Evolutionary conservation across 2,113 vertebrate species (phyloP), one percentile per base, ranked within the genome.

Genomic region (Gallinago undulata): DNA sequence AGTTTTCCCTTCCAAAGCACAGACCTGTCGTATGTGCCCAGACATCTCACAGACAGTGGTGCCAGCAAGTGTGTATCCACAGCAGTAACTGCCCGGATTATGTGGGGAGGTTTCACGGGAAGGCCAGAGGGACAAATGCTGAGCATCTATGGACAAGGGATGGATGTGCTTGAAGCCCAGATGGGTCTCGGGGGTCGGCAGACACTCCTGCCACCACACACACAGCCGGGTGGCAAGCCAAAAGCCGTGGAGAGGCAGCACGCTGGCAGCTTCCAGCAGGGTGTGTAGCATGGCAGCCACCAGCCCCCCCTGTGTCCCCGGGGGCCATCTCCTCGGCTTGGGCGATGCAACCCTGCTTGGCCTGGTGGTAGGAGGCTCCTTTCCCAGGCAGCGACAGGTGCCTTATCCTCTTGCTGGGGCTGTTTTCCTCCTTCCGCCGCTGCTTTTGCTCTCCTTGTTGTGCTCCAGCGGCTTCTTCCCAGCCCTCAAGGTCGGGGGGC

Each of bases 331-430:
- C 30, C 16, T 47, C 2, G 25, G 33, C 23, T 22, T 19, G 37
- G 22, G n/a, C 5, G 9, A 28, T 68, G 51, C 33, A 13, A 1
- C 33, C 14, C n/a, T 3, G 23, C 78, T 74, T 21, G 13, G 22
- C 60, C 33, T 2, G 11, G 31, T 2, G 50, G 35, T 35, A 50
- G 13, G 3, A 27, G 25, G 27, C 43, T 88, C 39, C 35, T 74
- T 92, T 93, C 95, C 84, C 91, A 94, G 80, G 72, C 82, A 4
- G 63, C 13, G 1, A 55, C 96, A 94, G 91, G 91, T 94, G 95
- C 47, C 91, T 96, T 94, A 94, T 95, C 96, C 80, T 57, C n/a
- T 48, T 0, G 30, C 48, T 0, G 18, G 33, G 33, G 27, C n/a
- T 83, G 75, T 88, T 93, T 88, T 53, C 48, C 78, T 88, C 57